Evolutionary conservation across 2,797 vertebrate genomes (phyloP), one percentile per base, ranked within the genome.

Genomic region (Morus bassanus): DNA sequence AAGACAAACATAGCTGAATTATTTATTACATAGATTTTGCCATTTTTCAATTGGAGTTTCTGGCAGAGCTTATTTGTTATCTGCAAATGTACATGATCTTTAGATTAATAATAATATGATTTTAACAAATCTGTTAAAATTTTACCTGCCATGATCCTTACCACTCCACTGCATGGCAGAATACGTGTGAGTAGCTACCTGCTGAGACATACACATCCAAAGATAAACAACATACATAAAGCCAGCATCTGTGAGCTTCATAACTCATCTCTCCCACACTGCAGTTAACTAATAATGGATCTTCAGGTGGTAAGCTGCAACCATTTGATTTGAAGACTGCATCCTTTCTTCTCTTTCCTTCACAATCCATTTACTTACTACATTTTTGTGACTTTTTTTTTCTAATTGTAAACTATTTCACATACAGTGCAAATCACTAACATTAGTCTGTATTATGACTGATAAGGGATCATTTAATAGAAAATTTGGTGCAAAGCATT

Each of bases 1-100:
- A 68, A 88, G 61, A 80, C 24, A 50, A 14, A n/a, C 10, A 46
- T 11, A 85, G 31, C 28, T 79, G 67, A 79, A 87, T 85, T 92
- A 94, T 82, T 95, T 93, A 61, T 95, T 60, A 39, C 35, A 63
- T 31, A 74, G 60, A 37, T 91, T 92, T 91, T 93, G 39, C 53
- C 37, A 56, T 60, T 50, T 33, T 83, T 95, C 60, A 67, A 1
- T 37, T 91, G 78, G 31, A 76, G 12, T 33, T 82, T 19, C n/a
- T 85, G 51, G 33, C 33, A 86, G 50, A 81, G 3, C 43, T 90
- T 30, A 59, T 56, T 78, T 1, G 0, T 79, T 82, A 70, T 85
- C 92, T 96, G 43, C 18, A 31, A 74, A 28, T 5, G 2, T 59
- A 70, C 82, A 67, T 82, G 39, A 60, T 17, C 41, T 91, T 93